These are phyloP conservation scores for Leptopterna dolabrata DNA, from an alignment of 2,888 invertebrate species.

Conservation along the genomic window DNA sequence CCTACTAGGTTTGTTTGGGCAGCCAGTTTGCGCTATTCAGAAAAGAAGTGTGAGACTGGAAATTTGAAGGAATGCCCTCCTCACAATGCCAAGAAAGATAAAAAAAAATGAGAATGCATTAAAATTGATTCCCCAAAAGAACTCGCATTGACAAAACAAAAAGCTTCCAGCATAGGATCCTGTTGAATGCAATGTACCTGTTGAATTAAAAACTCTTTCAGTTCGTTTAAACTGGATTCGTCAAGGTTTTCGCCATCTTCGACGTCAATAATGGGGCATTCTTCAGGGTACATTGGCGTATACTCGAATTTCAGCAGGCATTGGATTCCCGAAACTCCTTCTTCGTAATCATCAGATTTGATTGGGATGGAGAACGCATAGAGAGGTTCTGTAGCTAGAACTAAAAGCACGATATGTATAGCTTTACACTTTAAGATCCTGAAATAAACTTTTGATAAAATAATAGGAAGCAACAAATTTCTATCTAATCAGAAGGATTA, in stretches of 20 bases:
- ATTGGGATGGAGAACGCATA: constrained; percentile 82
- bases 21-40: too few relatives aligned
- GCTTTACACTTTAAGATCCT: not conserved
- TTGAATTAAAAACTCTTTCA: constrained; percentile 76
- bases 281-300: constrained; percentile 90
- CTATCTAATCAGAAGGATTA: too few relatives aligned
- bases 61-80: too few relatives aligned
- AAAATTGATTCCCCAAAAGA: too few relatives aligned
- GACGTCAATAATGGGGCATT: constrained; percentile 82
- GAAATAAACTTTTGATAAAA: not conserved
- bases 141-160: too few relatives aligned
- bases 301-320: constrained; percentile 86
- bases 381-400: constrained; percentile 76
- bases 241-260: constrained; percentile 82
- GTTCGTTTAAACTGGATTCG: constrained; percentile 74
- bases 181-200: too few relatives aligned
- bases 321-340: constrained; percentile 77
- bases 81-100: too few relatives aligned
- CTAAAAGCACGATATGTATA: constrained; percentile 68
- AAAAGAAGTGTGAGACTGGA: too few relatives aligned
- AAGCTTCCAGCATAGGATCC: too few relatives aligned
- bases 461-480: not conserved
- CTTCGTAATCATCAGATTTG: constrained; percentile 80
- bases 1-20: too few relatives aligned
- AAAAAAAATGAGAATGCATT: too few relatives aligned